Evolutionary conservation across 2,888 invertebrate genomes (phyloP).

Genomic region (Drosophila rubida): DNA sequence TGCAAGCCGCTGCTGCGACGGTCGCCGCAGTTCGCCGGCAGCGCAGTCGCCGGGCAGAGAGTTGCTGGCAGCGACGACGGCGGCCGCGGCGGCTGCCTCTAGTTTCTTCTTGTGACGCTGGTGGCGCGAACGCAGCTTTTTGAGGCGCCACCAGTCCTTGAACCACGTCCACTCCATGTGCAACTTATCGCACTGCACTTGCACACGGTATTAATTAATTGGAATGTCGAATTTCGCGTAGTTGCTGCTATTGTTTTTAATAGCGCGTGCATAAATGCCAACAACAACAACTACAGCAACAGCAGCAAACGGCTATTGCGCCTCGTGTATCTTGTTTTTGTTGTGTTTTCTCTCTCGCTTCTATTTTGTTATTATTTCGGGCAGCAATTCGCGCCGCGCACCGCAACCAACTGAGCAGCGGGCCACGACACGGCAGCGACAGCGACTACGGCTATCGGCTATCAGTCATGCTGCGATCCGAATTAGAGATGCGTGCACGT

Average conservation of each 20-base stretch:
- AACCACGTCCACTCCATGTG: slow-evolving; percentile 93
- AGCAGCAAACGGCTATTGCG: slow-evolving; percentile 6
- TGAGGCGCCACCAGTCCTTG: slow-evolving; percentile 92
- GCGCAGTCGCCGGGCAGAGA: background rate
- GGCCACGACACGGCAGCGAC: slow-evolving; percentile 13
- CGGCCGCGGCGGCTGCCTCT: slow-evolving; percentile 54
- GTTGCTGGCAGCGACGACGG: background rate
- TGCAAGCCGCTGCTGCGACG: background rate
- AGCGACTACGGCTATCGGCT: slow-evolving; percentile 27
- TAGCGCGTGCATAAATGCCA: slow-evolving; percentile 24
- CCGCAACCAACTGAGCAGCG: slow-evolving; percentile 24
- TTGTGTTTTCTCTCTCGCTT: background rate
- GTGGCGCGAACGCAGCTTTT: slow-evolving; percentile 87
- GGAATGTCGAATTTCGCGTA: background rate
- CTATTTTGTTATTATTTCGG: slow-evolving; percentile 6
- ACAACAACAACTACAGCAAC: background rate
- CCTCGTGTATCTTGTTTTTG: background rate
- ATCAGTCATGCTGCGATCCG: slow-evolving; percentile 21
- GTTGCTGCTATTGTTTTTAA: slow-evolving; percentile 9
- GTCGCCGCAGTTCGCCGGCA: background rate
- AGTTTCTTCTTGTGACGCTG: slow-evolving; percentile 68
- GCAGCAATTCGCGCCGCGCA: slow-evolving; percentile 18
- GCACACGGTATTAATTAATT: background rate
- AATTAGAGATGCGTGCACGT: slow-evolving; percentile 12
- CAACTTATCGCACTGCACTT: background rate